Evolutionary conservation across 37 sponge, comb jelly and placozoan species (phyloP).

Genomic region (Corticium candelabrum): DNA sequence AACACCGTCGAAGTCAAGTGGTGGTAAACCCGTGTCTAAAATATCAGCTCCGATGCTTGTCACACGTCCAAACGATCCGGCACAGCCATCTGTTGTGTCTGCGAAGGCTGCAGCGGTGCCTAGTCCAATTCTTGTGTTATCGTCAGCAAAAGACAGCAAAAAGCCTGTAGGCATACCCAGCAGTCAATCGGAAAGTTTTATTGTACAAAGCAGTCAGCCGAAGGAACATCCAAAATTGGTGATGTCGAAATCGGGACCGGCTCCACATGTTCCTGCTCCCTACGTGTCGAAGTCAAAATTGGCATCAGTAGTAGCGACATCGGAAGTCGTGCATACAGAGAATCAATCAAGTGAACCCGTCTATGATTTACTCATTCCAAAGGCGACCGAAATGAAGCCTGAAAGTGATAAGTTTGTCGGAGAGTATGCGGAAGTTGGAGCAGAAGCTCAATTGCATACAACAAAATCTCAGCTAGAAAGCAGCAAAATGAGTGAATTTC

Average conservation of each 20-base stretch:
- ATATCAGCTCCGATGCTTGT: neutral
- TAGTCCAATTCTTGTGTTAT: neutral
- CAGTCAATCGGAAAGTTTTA: neutral
- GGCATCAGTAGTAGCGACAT: neutral
- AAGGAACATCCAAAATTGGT: no score
- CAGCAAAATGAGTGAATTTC: no score
- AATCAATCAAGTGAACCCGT: neutral
- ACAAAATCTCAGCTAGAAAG: conserved; percentile 7
- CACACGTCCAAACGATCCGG: neutral
- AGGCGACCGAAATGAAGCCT: neutral
- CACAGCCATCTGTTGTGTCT: neutral
- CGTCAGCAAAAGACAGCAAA: no score
- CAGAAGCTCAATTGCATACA: no score
- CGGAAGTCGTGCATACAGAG: neutral
- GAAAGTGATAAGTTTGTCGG: neutral
- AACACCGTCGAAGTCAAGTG: neutral
- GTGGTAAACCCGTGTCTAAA: neutral
- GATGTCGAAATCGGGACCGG: neutral
- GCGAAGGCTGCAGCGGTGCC: neutral
- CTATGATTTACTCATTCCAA: no score
- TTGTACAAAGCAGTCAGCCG: neutral
- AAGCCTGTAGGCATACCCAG: no score
- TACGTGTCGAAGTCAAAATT: neutral
- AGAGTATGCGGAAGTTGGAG: neutral
- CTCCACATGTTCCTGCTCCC: neutral